phyloP scores from a whole-genome alignment of 2,113 vertebrate genomes.

The Jaculus jaculus region DNA sequence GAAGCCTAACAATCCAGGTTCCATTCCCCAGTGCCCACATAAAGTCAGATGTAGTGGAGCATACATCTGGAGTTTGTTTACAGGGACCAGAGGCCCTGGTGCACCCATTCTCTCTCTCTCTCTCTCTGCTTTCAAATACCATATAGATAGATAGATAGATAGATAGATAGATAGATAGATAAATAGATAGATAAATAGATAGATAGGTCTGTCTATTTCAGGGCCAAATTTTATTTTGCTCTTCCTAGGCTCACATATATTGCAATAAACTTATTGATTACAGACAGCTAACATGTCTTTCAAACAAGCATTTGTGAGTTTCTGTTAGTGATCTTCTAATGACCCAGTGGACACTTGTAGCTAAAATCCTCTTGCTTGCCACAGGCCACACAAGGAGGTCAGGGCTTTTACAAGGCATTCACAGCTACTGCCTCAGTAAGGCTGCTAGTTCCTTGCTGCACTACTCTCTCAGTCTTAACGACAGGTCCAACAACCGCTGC shows the following conservation, averaged over 20 bases:
- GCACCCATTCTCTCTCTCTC: too few species aligned
- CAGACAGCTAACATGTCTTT: background rate
- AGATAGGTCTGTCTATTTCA: too few species aligned
- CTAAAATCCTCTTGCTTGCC: slow-evolving; percentile 15
- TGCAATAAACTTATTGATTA: slow-evolving; percentile 29
- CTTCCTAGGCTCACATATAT: slow-evolving; percentile 41
- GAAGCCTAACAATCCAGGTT: too few species aligned
- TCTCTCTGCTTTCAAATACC: too few species aligned
- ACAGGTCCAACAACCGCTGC: background rate
- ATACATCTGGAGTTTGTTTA: too few species aligned
- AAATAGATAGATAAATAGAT: too few species aligned
- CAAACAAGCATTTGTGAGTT: background rate
- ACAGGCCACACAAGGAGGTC: slow-evolving; percentile 21
- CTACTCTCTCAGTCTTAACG: background rate
- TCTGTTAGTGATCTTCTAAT: slow-evolving; percentile 25
- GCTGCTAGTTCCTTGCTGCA: background rate
- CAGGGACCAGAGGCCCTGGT: too few species aligned
- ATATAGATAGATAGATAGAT: too few species aligned
- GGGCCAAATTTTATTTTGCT: background rate
- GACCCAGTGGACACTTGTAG: slow-evolving; percentile 49
- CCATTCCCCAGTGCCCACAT: too few species aligned
- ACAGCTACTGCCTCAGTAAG: background rate
- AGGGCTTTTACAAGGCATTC: slow-evolving; percentile 42
- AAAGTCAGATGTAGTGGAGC: too few species aligned
- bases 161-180: too few species aligned